phyloP scores from a whole-genome alignment of 2,888 invertebrate species.

The Eurytoma adleriae region DNA sequence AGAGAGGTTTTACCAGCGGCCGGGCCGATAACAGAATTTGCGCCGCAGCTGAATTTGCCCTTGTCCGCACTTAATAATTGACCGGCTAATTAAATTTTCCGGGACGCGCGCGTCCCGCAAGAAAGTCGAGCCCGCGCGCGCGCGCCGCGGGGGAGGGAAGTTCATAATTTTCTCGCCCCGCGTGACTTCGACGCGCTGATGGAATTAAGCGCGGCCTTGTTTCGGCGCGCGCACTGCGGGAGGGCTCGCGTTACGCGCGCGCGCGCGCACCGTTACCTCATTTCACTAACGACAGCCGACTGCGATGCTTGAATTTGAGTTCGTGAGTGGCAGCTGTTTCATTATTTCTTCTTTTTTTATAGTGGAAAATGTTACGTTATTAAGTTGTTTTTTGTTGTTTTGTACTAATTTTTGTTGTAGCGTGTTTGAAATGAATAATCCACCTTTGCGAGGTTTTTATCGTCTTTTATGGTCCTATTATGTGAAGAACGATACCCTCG shows the following conservation, averaged over 20 bases:
- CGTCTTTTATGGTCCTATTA: no score
- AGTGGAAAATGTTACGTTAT: no score
- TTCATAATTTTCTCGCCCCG: conserved; percentile 36
- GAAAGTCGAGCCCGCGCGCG: conserved; percentile 6
- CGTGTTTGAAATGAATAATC: no score
- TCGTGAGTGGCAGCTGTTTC: no score
- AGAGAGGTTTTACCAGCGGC: not conserved
- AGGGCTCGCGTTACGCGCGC: conserved; percentile 13
- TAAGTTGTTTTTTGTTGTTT: no score
- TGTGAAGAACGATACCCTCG: no score
- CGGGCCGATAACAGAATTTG: conserved; percentile 11
- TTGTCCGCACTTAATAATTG: conserved; percentile 18
- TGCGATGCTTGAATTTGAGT: no score
- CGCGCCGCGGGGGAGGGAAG: not conserved
- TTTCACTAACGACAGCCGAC: not conserved
- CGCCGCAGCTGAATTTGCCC: not conserved
- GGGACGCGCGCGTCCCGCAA: not conserved
- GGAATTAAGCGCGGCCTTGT: conserved; percentile 25
- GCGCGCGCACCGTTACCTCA: not conserved
- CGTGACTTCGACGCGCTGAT: conserved; percentile 2
- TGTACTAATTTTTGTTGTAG: no score
- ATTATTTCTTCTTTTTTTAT: no score
- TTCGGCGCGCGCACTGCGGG: not conserved
- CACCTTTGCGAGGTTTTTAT: no score
- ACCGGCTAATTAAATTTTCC: conserved; percentile 29